Evolutionary conservation across 2,888 invertebrate genomes (phyloP).

Genomic region (Tuberolachnus salignus): DNA sequence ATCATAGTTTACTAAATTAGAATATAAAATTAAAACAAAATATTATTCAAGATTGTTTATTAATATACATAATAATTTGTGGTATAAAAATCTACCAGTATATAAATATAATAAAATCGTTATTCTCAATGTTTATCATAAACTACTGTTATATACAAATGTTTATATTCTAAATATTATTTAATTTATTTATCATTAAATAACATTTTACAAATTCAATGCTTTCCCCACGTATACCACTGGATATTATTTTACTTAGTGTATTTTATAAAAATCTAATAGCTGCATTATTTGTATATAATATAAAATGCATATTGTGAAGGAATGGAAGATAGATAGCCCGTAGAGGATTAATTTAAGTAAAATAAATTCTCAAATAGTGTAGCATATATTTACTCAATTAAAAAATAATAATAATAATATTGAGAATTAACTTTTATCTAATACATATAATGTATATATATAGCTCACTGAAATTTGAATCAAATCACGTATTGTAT

Average conservation of each 20-base stretch:
- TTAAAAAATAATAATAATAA: not conserved
- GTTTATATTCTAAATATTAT: slow-evolving; percentile 40
- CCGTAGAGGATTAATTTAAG: slow-evolving; percentile 24
- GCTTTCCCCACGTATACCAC: not conserved
- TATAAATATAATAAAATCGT: slow-evolving; percentile 53
- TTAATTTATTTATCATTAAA: slow-evolving; percentile 13
- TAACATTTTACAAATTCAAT: slow-evolving; percentile 27
- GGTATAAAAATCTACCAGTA: slow-evolving; percentile 53
- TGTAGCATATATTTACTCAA: not conserved
- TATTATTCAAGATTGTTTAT: slow-evolving; percentile 44
- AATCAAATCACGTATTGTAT: slow-evolving; percentile 10
- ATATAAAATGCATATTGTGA: not conserved
- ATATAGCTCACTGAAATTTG: slow-evolving; percentile 5
- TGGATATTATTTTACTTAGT: slow-evolving; percentile 10
- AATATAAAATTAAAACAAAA: not conserved
- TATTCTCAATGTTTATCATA: slow-evolving; percentile 24
- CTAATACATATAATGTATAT: slow-evolving; percentile 18
- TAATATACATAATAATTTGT: slow-evolving; percentile 47
- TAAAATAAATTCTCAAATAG: slow-evolving; percentile 7
- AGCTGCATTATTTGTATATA: slow-evolving; percentile 9
- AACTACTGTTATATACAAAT: slow-evolving; percentile 24
- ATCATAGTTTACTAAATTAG: no score
- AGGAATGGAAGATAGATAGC: slow-evolving; percentile 16
- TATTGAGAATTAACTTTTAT: not conserved
- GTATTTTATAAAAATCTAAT: slow-evolving; percentile 23